These are phyloP conservation scores for Oscheius sp. DNA, from an alignment of 2,888 invertebrate genomes.

Conservation along the genomic window DNA sequence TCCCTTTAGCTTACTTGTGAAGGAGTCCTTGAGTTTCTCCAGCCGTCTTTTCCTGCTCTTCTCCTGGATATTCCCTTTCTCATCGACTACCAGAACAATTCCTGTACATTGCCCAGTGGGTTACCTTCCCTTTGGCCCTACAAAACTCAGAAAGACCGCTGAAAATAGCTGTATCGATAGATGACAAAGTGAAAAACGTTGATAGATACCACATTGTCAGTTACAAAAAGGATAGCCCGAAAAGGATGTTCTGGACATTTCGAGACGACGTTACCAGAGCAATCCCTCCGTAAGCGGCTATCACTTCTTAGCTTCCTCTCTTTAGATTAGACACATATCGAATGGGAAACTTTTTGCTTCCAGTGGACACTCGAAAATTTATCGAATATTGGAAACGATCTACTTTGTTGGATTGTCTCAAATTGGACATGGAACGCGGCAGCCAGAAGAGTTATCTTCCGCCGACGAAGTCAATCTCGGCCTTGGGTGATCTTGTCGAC, in stretches of 20 bases:
- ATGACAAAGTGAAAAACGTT: background rate
- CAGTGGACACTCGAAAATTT: background rate
- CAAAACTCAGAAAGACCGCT: slow-evolving; percentile 10
- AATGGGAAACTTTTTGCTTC: slow-evolving; percentile 28
- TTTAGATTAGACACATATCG: slow-evolving; percentile 29
- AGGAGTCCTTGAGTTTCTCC: slow-evolving; percentile 24
- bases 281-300: slow-evolving; percentile 33
- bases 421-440: slow-evolving; percentile 14
- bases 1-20: slow-evolving; percentile 25
- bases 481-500: slow-evolving; percentile 34
- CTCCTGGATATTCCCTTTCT: slow-evolving; percentile 36
- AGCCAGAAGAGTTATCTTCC: background rate
- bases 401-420: background rate
- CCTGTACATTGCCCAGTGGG: slow-evolving; percentile 17
- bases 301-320: background rate
- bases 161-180: background rate
- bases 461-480: slow-evolving; percentile 2
- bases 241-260: slow-evolving; percentile 36
- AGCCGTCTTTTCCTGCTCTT: slow-evolving; percentile 31
- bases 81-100: slow-evolving; percentile 14
- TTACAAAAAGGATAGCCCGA: slow-evolving; percentile 18
- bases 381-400: slow-evolving; percentile 35
- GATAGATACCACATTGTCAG: slow-evolving; percentile 24
- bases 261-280: slow-evolving; percentile 23
- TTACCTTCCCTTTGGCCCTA: background rate